Evolutionary conservation across 1,140 invertebrate genomes (phyloP).

Genomic region (Yoshiicerus persimilis): DNA sequence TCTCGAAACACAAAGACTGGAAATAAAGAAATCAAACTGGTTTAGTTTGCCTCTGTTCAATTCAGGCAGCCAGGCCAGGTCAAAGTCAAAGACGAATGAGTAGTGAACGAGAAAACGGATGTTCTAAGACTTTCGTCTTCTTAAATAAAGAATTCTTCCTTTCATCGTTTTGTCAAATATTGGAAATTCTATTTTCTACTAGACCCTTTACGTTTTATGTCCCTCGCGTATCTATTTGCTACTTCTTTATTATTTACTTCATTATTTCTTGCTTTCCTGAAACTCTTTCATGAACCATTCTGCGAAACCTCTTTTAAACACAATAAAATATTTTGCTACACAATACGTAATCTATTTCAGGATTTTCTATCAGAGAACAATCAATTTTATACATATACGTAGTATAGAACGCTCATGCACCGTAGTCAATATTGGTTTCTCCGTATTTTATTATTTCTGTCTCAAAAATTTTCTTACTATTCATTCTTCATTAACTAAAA

Average conservation of each 20-base stretch:
- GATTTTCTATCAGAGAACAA: no score
- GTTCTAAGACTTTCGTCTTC: not conserved
- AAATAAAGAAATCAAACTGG: not conserved
- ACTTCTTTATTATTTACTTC: not conserved
- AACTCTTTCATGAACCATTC: not conserved
- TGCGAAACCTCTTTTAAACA: not conserved
- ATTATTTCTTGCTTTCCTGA: not conserved
- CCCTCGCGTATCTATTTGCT: not conserved
- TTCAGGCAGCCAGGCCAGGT: not conserved
- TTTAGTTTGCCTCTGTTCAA: not conserved
- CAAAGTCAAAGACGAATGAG: not conserved
- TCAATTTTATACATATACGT: no score
- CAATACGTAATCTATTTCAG: no score
- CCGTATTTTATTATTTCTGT: no score
- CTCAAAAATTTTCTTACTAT: no score
- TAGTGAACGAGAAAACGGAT: not conserved
- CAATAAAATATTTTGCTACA: not conserved
- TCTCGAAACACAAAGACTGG: not conserved
- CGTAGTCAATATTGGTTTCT: no score
- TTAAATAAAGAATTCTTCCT: constrained; percentile 3
- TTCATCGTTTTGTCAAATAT: not conserved
- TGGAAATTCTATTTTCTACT: not conserved
- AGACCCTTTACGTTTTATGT: not conserved
- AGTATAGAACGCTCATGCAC: no score
- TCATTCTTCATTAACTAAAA: no score